Conservation (phyloP, 2,888 invertebrate genomes). For the Eupithecia vulgata region DNA sequence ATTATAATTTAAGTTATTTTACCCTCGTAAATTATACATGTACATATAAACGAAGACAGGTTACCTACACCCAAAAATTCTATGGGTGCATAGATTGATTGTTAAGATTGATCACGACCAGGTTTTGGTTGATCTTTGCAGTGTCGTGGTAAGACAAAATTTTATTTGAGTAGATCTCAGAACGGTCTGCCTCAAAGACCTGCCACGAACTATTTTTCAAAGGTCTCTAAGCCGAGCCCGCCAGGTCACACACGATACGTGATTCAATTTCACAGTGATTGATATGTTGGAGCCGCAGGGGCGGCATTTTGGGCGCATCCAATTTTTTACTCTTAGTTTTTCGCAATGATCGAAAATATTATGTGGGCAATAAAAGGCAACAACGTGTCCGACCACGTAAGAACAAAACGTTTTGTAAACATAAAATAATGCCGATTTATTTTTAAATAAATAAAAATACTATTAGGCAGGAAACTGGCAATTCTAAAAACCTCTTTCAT, state of each 20-base stretch:
- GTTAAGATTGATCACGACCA: too few species aligned
- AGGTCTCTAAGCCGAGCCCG: constrained; percentile 3
- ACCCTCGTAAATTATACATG: too few species aligned
- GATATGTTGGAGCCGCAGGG: constrained; percentile 33
- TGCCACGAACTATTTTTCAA: neutral
- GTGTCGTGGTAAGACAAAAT: neutral
- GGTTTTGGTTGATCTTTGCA: neutral
- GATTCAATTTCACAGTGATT: constrained; percentile 45
- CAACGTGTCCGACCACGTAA: neutral
- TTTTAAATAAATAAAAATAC: too few species aligned
- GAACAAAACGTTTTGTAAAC: too few species aligned
- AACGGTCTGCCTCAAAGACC: neutral
- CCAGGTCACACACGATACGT: constrained; percentile 38
- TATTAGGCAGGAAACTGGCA: too few species aligned
- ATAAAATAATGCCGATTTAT: too few species aligned
- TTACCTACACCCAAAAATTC: neutral
- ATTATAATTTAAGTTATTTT: too few species aligned
- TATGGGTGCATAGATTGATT: too few species aligned
- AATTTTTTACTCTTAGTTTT: constrained; percentile 28
- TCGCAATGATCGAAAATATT: neutral
- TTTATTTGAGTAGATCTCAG: neutral
- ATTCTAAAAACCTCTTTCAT: neutral
- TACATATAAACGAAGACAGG: neutral
- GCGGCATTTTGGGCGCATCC: constrained; percentile 20
- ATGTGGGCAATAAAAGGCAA: neutral